Evolutionary conservation across 2,888 invertebrate genomes (phyloP).

Genomic region (Nemurella pictetii): DNA sequence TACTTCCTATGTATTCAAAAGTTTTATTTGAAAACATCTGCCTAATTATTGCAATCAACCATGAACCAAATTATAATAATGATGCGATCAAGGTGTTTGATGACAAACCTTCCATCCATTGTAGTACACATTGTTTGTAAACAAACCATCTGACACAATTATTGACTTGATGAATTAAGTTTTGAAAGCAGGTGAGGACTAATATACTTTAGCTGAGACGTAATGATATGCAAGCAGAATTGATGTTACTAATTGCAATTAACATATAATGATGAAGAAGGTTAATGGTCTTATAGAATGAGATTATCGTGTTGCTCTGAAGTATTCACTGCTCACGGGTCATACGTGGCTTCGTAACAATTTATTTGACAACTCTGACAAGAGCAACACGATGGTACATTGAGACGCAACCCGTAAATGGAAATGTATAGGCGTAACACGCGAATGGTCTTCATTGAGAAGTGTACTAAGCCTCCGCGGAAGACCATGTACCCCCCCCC

Average conservation of each 20-base stretch:
- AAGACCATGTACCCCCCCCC: not conserved
- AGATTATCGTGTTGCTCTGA: not conserved
- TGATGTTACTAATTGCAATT: not conserved
- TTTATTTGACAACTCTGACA: not conserved
- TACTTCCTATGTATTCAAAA: too few species aligned
- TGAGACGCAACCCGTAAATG: not conserved
- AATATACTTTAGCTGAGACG: not conserved
- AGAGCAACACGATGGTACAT: not conserved
- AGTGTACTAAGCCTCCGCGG: not conserved
- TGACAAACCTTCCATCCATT: not conserved
- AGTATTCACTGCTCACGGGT: not conserved
- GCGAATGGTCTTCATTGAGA: not conserved
- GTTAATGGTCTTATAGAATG: conserved; percentile 9
- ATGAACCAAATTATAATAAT: not conserved
- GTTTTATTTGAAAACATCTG: too few species aligned
- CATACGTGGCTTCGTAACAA: not conserved
- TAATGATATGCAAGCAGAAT: not conserved
- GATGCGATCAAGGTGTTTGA: not conserved
- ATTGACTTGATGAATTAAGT: not conserved
- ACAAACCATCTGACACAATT: not conserved
- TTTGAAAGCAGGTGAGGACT: not conserved
- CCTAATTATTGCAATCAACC: too few species aligned
- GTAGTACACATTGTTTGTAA: not conserved
- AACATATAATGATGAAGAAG: not conserved
- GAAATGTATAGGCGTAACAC: too few species aligned